Evolutionary conservation across 2,888 invertebrate species (phyloP), one percentile per base, ranked within the genome.

Genomic region (Yponomeuta cagnagella): DNA sequence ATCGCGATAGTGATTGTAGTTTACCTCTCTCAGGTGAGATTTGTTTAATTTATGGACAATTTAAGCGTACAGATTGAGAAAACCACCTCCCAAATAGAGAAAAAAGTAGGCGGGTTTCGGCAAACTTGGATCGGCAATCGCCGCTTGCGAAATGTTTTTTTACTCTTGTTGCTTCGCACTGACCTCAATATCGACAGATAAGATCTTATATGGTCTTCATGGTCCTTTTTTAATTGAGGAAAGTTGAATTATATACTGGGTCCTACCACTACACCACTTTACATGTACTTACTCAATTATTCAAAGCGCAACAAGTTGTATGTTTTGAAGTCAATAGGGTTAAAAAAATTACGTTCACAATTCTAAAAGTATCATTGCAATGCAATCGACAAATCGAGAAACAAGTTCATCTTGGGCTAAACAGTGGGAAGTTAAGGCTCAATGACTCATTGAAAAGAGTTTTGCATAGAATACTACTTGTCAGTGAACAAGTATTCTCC

Each of bases 61-160:
- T 58, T 58, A 58, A 58, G 5, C 52, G 52, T 58, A 12, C 52
- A 58, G 52, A 10, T 65, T 65, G n/a, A 30, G 12, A 65, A 65
- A 31, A 30, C 65, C 0, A 65, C 65, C 65, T 65, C 65, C 65
- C 65, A 65, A 65, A 23, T 33, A 65, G 33, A 65, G 65, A 12
- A 31, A 65, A 65, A 23, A 65, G 30, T 65, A 33, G 65, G 65
- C 33, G 65, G 65, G 65, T 65, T 65, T 65, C 31, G 5, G 15
- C 30, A 65, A 65, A 65, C 31, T 65, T 65, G 65, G 33, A 9
- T 65, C 33, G 52, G 52, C 15, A 58, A 58, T 30, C 33, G 23
- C 65, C 65, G 65, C 65, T 84, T 85, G 85, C 83, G 79, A 83
- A 80, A 78, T 77, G 81, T 76, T 82, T 78, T 84, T 65, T 65